Evolutionary conservation across 2,888 invertebrate genomes (phyloP), one percentile per base, ranked within the genome.

Genomic region (Carterocephalus palaemon): DNA sequence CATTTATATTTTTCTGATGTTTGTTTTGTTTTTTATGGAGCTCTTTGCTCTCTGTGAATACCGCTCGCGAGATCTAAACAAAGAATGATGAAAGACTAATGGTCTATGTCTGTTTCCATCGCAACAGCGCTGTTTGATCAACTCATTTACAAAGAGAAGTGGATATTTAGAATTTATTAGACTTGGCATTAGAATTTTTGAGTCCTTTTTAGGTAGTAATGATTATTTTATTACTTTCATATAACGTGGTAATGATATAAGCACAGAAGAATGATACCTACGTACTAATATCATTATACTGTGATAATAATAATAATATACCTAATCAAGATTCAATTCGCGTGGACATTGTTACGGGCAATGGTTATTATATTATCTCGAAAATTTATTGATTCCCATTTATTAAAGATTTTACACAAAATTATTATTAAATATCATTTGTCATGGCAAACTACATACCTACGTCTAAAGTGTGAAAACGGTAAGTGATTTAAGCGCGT

Each of bases 1-100:
- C 82, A 82, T 85, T 86, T 82, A 84, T 85, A 84, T 84, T 83
- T 77, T 81, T 77, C 70, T 75, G 65, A 75, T 78, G 79, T 83
- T 81, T 83, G 78, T 79, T 77, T 81, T 75, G 67, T 76, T 73
- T 79, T 81, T 79, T 78, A 75, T 69, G 64, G 66, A 64, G 59
- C 69, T 68, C 71, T 71, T 67, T 72, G 59, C 69, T 68, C 71
- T 71, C 68, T 72, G 70, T 70, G 67, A 69, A 75, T 68, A 72
- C 70, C 76, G 75, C 69, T 68, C 66, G 70, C 57, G 67, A 70
- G 74, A 70, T 74, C 63, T 65, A 80, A 83, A 83, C 83, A 84
- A 84, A 83, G 79, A 79, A 79, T 74, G 71, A 74, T 76, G 75
- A 75, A 81, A 82, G 73, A 80, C 71, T 79, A 79, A 81, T 80